Percentiles rank a stretch among this genome's conserved stretches.
Evolutionary conservation across 2,888 invertebrate species (phyloP).

Genomic region (Apotomis betuletana): DNA sequence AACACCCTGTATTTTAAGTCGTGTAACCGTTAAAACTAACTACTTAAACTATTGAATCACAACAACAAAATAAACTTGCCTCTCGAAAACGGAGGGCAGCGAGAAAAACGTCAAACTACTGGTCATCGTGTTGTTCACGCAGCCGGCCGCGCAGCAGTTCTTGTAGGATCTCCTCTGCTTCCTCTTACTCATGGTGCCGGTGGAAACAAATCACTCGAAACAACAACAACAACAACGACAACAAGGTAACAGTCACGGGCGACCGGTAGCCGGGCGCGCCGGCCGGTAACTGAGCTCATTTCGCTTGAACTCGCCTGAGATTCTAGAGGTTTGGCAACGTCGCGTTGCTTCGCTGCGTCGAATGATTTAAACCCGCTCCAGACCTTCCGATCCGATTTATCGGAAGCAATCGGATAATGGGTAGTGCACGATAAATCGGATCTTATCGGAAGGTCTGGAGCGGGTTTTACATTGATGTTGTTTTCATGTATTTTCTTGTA

Average conservation of each 20-base stretch:
- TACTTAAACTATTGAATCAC: too few species aligned
- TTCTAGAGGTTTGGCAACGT: background rate
- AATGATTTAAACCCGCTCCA: too few species aligned
- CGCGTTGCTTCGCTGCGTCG: background rate
- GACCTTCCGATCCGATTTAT: too few species aligned
- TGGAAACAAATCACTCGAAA: background rate
- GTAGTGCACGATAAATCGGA: too few species aligned
- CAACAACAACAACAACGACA: background rate
- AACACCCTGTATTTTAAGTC: too few species aligned
- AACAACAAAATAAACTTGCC: background rate
- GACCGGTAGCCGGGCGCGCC: background rate
- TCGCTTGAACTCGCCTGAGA: background rate
- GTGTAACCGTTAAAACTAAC: too few species aligned
- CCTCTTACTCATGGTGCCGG: background rate
- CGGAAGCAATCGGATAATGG: too few species aligned
- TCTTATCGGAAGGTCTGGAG: too few species aligned
- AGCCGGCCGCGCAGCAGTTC: background rate
- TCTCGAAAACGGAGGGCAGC: background rate
- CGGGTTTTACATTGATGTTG: too few species aligned
- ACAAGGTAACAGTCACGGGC: background rate
- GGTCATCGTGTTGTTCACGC: background rate
- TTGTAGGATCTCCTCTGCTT: background rate
- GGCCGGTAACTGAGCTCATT: background rate
- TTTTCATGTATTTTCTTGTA: too few species aligned
- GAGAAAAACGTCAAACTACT: background rate